Evolutionary conservation across 2,113 vertebrate species (phyloP).

Genomic region (Macroglossus sobrinus): DNA sequence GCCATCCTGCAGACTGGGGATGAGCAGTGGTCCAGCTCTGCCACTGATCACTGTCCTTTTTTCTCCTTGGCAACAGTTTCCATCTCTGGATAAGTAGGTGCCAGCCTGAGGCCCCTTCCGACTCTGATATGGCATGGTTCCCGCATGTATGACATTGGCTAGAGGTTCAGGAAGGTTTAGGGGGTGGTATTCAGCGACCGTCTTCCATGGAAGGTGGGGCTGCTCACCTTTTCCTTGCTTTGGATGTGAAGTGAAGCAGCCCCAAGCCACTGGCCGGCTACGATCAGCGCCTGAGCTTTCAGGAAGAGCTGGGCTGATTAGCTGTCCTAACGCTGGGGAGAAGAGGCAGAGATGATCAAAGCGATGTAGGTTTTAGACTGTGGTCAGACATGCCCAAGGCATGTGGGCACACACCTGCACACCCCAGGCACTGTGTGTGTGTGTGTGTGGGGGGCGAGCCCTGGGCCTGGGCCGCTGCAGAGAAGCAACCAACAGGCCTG

Average conservation of each 20-base stretch:
- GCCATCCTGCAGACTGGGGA: neutral
- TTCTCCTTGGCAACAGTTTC: neutral
- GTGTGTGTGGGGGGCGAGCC: neutral
- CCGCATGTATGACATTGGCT: rapidly evolving
- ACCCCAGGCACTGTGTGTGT: rapidly evolving
- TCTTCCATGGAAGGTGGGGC: neutral
- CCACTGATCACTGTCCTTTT: neutral
- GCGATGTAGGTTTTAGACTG: neutral
- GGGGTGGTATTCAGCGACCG: neutral
- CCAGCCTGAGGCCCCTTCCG: neutral
- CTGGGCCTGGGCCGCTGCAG: neutral
- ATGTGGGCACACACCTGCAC: neutral
- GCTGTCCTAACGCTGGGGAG: neutral
- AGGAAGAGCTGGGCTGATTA: neutral
- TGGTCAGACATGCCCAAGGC: neutral
- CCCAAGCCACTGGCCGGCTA: neutral
- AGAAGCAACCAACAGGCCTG: neutral
- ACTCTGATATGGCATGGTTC: neutral
- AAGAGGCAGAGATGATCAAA: neutral
- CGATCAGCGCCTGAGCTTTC: neutral
- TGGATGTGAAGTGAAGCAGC: neutral
- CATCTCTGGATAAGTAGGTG: neutral
- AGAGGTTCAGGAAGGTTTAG: neutral
- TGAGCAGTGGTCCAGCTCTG: neutral
- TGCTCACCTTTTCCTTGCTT: neutral